phyloP scores from a whole-genome alignment of 1,140 invertebrate species.

The Schlechtendalia chinensis region DNA sequence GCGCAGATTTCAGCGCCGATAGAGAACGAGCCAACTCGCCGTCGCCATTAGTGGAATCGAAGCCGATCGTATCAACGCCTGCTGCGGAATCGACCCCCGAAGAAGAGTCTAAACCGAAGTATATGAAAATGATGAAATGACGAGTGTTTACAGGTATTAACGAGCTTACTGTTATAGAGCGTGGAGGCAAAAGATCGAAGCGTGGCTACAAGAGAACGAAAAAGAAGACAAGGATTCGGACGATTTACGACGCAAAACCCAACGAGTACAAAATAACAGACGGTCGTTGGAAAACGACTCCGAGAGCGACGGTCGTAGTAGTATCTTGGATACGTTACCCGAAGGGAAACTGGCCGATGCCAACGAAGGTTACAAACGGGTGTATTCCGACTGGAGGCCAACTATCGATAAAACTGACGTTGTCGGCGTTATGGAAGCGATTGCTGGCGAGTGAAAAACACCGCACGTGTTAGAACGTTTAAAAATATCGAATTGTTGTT shows the following conservation, averaged over 20 bases:
- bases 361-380: slow-evolving; percentile 62
- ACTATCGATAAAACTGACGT: slow-evolving; percentile 78
- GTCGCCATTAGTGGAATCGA: slow-evolving; percentile 62
- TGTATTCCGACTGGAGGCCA: slow-evolving; percentile 76
- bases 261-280: slow-evolving; percentile 67
- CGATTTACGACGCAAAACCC: slow-evolving; percentile 62
- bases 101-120: slow-evolving; percentile 60
- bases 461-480: too few relatives aligned
- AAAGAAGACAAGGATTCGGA: slow-evolving; percentile 74
- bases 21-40: slow-evolving; percentile 74
- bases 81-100: slow-evolving; percentile 57
- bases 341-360: slow-evolving; percentile 63
- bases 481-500: slow-evolving; percentile 45
- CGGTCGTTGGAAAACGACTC: slow-evolving; percentile 67
- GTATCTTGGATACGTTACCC: slow-evolving; percentile 66
- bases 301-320: slow-evolving; percentile 52
- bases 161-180: slow-evolving; percentile 60
- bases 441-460: slow-evolving; percentile 69
- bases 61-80: slow-evolving; percentile 57
- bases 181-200: slow-evolving; percentile 85
- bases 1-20: slow-evolving; percentile 69
- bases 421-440: slow-evolving; percentile 78
- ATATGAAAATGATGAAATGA: slow-evolving; percentile 12
- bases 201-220: slow-evolving; percentile 84
- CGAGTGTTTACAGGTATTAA: background rate